Conservation (phyloP, 1,140 invertebrate species). For the Zaprionus ghesquierei region DNA sequence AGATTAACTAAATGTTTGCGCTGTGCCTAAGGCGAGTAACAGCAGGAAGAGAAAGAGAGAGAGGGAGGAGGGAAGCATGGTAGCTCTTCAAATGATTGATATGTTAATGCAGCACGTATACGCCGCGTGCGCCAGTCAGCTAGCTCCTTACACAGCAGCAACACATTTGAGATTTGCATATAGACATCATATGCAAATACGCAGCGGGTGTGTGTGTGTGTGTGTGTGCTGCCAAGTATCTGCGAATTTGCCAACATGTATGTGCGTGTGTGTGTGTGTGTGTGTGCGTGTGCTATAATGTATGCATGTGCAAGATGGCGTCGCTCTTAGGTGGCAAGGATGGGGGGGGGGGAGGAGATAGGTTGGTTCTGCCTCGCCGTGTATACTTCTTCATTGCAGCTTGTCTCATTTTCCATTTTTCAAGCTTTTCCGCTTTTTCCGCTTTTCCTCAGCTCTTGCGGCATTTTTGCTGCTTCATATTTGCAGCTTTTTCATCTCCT, state of each 20-base stretch:
- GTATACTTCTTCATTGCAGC: conserved; percentile 39
- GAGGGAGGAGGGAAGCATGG: background rate
- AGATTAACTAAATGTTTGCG: conserved; percentile 45
- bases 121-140: conserved; percentile 54
- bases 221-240: conserved; percentile 57
- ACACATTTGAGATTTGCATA: conserved; percentile 60
- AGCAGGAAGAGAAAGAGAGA: background rate
- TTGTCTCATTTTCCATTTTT: conserved; percentile 65
- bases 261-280: conserved; percentile 28
- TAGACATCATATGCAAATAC: conserved; percentile 79
- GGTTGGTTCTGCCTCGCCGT: no score
- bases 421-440: conserved; percentile 2
- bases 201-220: conserved; percentile 38
- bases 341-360: no score
- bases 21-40: conserved; percentile 7
- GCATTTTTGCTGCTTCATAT: background rate
- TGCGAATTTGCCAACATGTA: conserved; percentile 63
- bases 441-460: conserved; percentile 11
- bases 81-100: conserved; percentile 67
- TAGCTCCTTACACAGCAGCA: conserved; percentile 1
- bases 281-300: conserved; percentile 53
- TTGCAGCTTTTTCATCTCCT: background rate
- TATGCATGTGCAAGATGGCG: conserved; percentile 64
- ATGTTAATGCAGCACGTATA: conserved; percentile 70
- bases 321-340: conserved; percentile 11